Conservation (phyloP, 1,140 invertebrate species). For the Tribolium castaneum region DNA sequence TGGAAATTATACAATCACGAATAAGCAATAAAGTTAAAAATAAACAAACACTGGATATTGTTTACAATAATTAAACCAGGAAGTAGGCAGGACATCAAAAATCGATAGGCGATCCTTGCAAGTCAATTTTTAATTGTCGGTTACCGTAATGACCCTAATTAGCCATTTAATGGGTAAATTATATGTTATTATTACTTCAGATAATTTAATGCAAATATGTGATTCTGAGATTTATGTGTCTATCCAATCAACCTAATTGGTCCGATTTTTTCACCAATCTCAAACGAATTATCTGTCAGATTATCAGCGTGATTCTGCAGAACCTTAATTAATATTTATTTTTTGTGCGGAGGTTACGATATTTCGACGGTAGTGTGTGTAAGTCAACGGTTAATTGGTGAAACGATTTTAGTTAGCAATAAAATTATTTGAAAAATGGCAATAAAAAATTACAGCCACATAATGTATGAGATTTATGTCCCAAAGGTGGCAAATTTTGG, state of each 20-base stretch:
- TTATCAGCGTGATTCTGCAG: not conserved
- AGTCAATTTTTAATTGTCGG: too few species aligned
- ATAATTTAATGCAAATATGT: not conserved
- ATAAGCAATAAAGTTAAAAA: not conserved
- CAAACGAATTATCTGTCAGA: not conserved
- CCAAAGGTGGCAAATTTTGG: too few species aligned
- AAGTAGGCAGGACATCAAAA: not conserved
- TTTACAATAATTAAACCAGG: not conserved
- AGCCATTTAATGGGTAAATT: not conserved
- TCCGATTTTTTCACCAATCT: not conserved
- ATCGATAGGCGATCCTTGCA: not conserved
- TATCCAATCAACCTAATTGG: not conserved
- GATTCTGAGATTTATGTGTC: not conserved
- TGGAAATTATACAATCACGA: not conserved
- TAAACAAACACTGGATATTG: not conserved
- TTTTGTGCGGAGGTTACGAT: not conserved
- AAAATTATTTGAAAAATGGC: too few species aligned
- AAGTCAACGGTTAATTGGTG: too few species aligned
- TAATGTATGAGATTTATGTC: too few species aligned
- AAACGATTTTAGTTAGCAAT: too few species aligned
- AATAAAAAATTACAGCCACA: too few species aligned
- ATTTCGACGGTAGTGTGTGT: not conserved
- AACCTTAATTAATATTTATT: not conserved
- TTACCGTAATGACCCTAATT: not conserved
- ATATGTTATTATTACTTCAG: not conserved